Evolutionary conservation across 2,888 invertebrate genomes (phyloP), one percentile per base, ranked within the genome.

Genomic region (Halictus quadricinctus): DNA sequence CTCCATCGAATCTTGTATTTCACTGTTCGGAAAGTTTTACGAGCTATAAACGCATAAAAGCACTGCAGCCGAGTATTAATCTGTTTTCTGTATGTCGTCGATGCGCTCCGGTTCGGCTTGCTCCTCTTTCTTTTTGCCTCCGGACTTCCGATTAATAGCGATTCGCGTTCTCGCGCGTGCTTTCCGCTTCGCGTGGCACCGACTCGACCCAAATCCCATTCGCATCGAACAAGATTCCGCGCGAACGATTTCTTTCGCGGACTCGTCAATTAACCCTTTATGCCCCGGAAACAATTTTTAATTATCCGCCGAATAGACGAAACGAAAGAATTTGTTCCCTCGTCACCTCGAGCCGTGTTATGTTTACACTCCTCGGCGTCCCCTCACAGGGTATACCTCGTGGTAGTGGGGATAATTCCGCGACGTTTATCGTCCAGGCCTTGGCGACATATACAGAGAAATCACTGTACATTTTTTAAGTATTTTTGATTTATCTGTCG

Each of bases 31-130:
- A 29, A 29, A 15, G 15, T 29, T 64, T 64, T 29, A 64, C 64
- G 64, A 64, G 29, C 29, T 29, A 64, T 29, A 64, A 64, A 29
- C 64, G 64, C 29, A 64, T 64, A 64, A 64, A 64, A 64, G 64
- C 29, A 18, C 29, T 7, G 29, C 64, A 64, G 29, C 6, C 64
- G 64, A 64, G 64, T 64, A 29, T 15, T 64, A 64, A 64, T 64
- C 64, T 29, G 29, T 29, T 15, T 7, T 15, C 29, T 7, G 64
- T 15, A 7, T 1, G 64, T 29, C 15, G 25, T 29, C 41, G 66
- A 18, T 18, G 36, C 8, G 66, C 1, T 18, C 4, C 1, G 18
- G 29, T 7, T 29, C 29, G 2, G 25, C 7, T 29, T 64, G 58
- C n/a, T 29, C 15, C 15, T 64, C 29, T 29, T 6, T 15, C 60